Evolutionary conservation across 2,113 vertebrate species (phyloP).

Genomic region (Calyptommatus sinebrachiatus): DNA sequence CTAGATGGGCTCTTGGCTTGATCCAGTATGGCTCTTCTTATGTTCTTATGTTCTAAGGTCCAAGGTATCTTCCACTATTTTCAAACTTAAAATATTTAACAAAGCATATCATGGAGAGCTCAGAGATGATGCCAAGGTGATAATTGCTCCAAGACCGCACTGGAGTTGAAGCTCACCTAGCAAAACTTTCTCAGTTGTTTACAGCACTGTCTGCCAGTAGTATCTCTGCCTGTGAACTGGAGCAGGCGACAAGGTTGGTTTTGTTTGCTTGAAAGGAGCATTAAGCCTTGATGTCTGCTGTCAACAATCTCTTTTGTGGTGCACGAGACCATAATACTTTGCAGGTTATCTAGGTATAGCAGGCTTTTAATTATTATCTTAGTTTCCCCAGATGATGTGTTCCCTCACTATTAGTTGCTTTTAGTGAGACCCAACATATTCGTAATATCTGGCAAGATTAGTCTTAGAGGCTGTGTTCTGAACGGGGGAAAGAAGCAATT

Average conservation of each 20-base stretch:
- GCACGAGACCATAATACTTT: constrained; percentile 37
- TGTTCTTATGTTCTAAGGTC: no score
- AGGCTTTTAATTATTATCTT: constrained; percentile 43
- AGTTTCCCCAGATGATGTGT: constrained; percentile 24
- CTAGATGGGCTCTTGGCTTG: no score
- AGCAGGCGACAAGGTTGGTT: constrained; percentile 46
- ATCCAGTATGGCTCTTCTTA: no score
- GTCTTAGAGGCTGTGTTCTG: no score
- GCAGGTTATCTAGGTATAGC: constrained; percentile 48
- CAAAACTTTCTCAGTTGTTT: not conserved
- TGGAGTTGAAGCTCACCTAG: not conserved
- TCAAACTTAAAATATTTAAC: no score
- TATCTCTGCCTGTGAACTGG: constrained; percentile 36
- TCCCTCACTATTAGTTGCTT: constrained; percentile 24
- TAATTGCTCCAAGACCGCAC: no score
- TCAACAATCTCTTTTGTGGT: constrained; percentile 23
- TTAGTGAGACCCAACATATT: constrained; percentile 1
- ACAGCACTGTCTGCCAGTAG: not conserved
- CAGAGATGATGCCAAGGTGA: no score
- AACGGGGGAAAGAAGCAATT: no score
- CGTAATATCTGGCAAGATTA: not conserved
- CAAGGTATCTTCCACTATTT: no score
- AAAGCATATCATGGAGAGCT: no score
- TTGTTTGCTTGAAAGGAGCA: constrained; percentile 47
- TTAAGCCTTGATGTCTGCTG: constrained; percentile 43